A percentile compares a stretch with the other conserved stretches of the same genome.
phyloP scores from a whole-genome alignment of 1,140 invertebrate genomes.

The Drosophila virilis region DNA sequence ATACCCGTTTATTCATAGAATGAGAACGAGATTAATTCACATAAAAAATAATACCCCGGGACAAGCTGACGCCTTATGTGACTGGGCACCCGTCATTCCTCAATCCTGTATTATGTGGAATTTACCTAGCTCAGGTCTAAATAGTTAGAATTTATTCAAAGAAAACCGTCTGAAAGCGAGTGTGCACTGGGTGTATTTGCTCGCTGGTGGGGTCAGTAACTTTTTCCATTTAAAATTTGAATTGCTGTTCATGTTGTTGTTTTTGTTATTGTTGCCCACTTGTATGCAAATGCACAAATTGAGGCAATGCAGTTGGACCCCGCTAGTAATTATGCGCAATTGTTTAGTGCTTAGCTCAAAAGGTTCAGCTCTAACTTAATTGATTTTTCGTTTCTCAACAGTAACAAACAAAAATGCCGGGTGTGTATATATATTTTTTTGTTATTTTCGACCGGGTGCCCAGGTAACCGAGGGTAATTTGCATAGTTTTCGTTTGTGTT shows the following conservation, averaged over 20 bases:
- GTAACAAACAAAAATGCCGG: slow-evolving; percentile 15
- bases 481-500: slow-evolving; percentile 56
- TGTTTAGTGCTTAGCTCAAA: slow-evolving; percentile 75
- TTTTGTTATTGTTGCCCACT: slow-evolving; percentile 29
- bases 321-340: slow-evolving; percentile 75
- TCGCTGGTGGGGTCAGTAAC: slow-evolving; percentile 65
- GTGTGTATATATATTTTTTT: slow-evolving; percentile 18
- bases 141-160: slow-evolving; percentile 41
- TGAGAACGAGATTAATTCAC: too few species aligned
- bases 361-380: slow-evolving; percentile 69
- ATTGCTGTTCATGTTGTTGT: slow-evolving; percentile 55
- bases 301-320: slow-evolving; percentile 63
- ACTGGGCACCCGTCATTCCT: background rate
- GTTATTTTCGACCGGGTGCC: background rate
- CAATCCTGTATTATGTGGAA: slow-evolving; percentile 1
- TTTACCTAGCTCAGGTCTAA: background rate
- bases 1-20: too few species aligned
- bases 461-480: slow-evolving; percentile 48
- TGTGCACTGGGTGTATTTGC: slow-evolving; percentile 49
- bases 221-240: slow-evolving; percentile 67
- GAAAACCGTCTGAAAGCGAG: slow-evolving; percentile 20
- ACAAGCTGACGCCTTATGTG: slow-evolving; percentile 1
- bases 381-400: slow-evolving; percentile 66
- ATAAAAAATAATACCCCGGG: background rate
- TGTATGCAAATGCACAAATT: slow-evolving; percentile 75